These are phyloP conservation scores for Elephantulus edwardii DNA, from an alignment of 2,113 vertebrate genomes.

Conservation along the genomic window DNA sequence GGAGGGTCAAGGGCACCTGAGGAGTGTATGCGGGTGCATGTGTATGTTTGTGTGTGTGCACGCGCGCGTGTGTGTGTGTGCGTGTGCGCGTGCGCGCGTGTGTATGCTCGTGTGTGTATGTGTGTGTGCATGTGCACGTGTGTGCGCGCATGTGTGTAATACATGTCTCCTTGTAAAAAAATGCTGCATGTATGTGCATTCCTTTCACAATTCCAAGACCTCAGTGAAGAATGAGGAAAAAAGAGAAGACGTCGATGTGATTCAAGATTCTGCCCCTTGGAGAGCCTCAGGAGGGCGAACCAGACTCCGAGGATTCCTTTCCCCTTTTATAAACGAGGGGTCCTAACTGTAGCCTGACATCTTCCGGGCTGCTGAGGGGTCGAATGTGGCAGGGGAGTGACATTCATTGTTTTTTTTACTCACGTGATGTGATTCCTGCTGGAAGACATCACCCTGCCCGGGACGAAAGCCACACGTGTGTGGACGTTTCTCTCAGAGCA, in stretches of 20 bases:
- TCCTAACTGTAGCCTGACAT: not conserved
- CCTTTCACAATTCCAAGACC: conserved; percentile 11
- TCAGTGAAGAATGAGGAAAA: not conserved
- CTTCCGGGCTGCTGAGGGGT: not conserved
- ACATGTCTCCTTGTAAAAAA: not conserved
- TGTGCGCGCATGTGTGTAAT: not conserved
- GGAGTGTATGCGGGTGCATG: not conserved
- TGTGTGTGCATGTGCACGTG: not conserved
- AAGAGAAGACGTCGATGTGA: not conserved
- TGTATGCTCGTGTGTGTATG: not conserved
- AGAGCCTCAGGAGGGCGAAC: not conserved
- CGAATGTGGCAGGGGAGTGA: not conserved
- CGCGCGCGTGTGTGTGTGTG: not conserved
- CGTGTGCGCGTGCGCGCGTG: no score
- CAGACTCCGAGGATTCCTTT: not conserved
- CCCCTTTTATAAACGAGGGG: not conserved
- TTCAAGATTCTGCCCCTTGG: not conserved
- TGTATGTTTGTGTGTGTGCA: no score
- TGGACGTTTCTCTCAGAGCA: not conserved
- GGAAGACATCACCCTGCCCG: not conserved
- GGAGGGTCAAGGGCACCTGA: not conserved
- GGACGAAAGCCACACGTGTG: not conserved
- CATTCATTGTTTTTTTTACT: conserved; percentile 42
- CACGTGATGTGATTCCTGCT: not conserved
- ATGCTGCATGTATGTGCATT: not conserved